Evolutionary conservation across 2,797 vertebrate genomes (phyloP).

Genomic region (Onychomys leucogaster): DNA sequence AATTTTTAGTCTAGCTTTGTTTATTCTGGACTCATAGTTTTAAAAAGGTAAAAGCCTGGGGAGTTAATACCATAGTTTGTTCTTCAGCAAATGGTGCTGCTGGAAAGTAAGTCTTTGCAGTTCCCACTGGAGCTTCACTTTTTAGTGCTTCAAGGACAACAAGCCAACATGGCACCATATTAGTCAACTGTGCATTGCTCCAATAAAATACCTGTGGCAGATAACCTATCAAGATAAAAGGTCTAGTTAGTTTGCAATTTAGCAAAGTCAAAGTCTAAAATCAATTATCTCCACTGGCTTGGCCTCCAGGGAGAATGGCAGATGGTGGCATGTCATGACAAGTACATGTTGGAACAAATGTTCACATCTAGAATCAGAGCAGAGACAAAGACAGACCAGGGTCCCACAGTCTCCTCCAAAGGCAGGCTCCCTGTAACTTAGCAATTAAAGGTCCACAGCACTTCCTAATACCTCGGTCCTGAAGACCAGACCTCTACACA

Average conservation of each 20-base stretch:
- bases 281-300: not conserved
- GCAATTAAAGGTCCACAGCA: not conserved
- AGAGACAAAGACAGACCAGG: not conserved
- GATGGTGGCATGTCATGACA: not conserved
- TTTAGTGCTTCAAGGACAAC: not conserved
- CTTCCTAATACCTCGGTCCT: not conserved
- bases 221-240: not conserved
- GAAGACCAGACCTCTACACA: not conserved
- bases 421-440: not conserved
- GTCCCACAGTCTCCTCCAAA: not conserved
- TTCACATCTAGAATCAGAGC: not conserved
- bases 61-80: not conserved
- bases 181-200: not conserved
- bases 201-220: not conserved
- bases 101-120: not conserved
- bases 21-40: conserved; percentile 23
- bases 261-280: conserved; percentile 1
- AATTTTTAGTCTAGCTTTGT: not conserved
- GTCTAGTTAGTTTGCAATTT: not conserved
- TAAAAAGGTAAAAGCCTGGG: not conserved
- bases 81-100: not conserved
- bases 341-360: not conserved
- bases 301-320: not conserved
- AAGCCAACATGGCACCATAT: not conserved
- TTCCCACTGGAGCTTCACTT: not conserved